Evolutionary conservation across 1,140 invertebrate genomes (phyloP), one percentile per base, ranked within the genome.

Genomic region (Aphaenogaster ashmeadi): DNA sequence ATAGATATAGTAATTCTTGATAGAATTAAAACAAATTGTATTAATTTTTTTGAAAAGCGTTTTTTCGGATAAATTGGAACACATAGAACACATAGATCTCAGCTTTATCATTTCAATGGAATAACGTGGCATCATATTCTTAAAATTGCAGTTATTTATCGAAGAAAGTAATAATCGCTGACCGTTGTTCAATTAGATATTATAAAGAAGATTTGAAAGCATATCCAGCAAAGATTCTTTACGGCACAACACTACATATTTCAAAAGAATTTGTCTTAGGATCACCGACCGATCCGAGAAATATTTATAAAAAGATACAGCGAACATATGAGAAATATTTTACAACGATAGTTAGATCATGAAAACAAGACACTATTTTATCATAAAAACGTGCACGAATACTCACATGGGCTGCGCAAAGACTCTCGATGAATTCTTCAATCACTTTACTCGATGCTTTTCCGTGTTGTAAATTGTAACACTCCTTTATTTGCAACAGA

Each of bases 151-250:
- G 33, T 7, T 60, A 60, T 58, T 58, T 58, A 58, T 13, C 58
- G 58, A 60, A 13, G 27, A 60, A 60, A 33, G 13, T 60, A 13
- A 58, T 11, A 58, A 27, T 60, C 27, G 11, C 3, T 60, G 2
- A 60, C 11, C 4, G 3, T 60, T 27, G 0, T 56, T 21, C 8
- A 7, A n/a, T 33, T 60, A 60, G 11, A 33, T 60, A 33, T 60
- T 60, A 33, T 60, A 60, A 60, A 60, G 9, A 27, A 27, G 33
- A 33, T 60, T 33, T 60, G 11, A 7, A 33, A 13, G 11, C 11
- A 27, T 60, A 7, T 56, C n/a, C n/a, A 56, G 8, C 54, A 56
- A 15, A 56, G 38, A 66, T 66, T 66, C 64, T 66, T 69, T 69
- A 69, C 21, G 21, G n/a, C 21, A 72, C 13, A 66, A 38, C 33